These are phyloP conservation scores for Zoroaster sp. DNA, from an alignment of 53 echinoderm and acorn worm genomes.

Conservation along the genomic window DNA sequence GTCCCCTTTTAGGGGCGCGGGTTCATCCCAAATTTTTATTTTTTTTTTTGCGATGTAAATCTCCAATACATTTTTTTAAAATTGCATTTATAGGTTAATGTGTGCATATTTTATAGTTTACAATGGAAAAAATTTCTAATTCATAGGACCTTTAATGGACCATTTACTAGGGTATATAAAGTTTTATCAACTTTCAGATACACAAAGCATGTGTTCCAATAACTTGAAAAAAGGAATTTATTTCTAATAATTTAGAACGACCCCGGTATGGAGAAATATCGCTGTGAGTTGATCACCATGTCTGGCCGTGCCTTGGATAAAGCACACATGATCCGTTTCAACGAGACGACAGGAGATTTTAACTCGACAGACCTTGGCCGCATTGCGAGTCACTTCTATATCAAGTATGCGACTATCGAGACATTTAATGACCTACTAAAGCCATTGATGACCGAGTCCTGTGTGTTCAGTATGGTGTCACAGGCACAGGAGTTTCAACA, in stretches of 20 bases:
- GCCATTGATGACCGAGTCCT: constrained; percentile 80
- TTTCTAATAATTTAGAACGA: not conserved
- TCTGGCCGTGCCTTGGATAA: constrained; percentile 86
- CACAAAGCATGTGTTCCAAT: too few relatives aligned
- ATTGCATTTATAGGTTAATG: too few relatives aligned
- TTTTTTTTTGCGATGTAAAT: too few relatives aligned
- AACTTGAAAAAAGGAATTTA: too few relatives aligned
- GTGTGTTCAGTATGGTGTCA: constrained; percentile 93
- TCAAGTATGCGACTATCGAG: constrained; percentile 92
- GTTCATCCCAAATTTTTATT: too few relatives aligned
- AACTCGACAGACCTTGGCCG: constrained; percentile 93
- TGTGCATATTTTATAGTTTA: too few relatives aligned
- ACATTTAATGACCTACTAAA: constrained; percentile 83
- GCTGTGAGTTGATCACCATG: constrained; percentile 74
- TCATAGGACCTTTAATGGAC: too few relatives aligned
- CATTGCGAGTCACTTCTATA: constrained; percentile 93
- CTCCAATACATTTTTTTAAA: too few relatives aligned
- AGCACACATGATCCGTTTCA: constrained; percentile 92
- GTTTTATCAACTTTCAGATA: too few relatives aligned
- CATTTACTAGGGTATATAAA: too few relatives aligned
- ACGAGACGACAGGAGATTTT: constrained; percentile 83
- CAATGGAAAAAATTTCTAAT: too few relatives aligned
- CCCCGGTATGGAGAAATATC: constrained; percentile 69
- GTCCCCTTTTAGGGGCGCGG: too few relatives aligned
- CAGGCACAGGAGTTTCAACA: constrained; percentile 92